Evolutionary conservation across 2,113 vertebrate species (phyloP), one percentile per base, ranked within the genome.

Genomic region (Megaceryle torquata): DNA sequence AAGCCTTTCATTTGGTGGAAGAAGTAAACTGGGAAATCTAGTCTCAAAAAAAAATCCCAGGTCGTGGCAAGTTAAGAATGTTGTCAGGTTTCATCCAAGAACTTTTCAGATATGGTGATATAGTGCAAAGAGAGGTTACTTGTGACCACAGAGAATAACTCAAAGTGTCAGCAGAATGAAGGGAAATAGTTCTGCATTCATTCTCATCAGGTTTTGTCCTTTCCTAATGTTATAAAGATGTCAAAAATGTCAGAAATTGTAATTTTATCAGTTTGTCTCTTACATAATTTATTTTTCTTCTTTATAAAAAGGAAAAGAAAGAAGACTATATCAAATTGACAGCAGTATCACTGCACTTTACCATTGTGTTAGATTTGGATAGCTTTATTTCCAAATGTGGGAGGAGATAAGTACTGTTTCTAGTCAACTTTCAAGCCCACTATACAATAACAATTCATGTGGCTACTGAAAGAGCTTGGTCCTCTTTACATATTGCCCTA

Each of bases 221-320:
- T 60, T 85, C 46, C 71, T 93, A 95, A 71, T 82, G 78, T 84
- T 65, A 91, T 54, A 92, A 96, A 51, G 63, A 65, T 75, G 44
- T 74, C n/a, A 90, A 85, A 82, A 79, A 91, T 79, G 56, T 92
- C 92, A 86, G 65, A 96, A 84, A 76, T 12, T 43, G 41, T 43
- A 74, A 76, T 82, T 94, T 96, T 96, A 78, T 81, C 33, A 69
- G 25, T 88, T 95, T 95, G 29, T 53, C 64, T 95, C 31, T 88
- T 95, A 86, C 59, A 85, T 88, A 90, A 89, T 96, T 94, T 65
- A 79, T 93, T 95, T 95, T 94, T 79, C 71, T 72, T 77, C 41
- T 70, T 81, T 35, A 69, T 37, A 33, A 67, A 77, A 86, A 81
- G 67, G 37, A 74, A 90, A 41, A 68, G 51, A 93, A 90, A 91